Base-by-base conservation (phyloP, 2,113 vertebrate species). In the Glaucidium brasilianum region DNA sequence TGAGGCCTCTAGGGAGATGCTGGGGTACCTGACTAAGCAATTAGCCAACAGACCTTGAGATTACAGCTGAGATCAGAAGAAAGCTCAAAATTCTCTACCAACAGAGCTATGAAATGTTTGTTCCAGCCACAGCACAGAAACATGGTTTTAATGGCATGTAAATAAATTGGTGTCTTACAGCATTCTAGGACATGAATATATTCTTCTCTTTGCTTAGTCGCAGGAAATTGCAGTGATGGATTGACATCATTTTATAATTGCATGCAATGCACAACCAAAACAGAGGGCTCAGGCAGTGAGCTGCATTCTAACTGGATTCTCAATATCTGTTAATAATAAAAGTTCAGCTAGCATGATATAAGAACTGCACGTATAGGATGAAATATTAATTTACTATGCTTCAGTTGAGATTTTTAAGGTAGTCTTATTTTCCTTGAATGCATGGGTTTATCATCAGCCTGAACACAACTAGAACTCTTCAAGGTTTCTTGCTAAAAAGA, bases 401-500 rank as follows among this genome's bases (percentile, higher is more conserved):
- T 91, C 79, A 52, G 85, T 53, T 66, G 58, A 95, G 92, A 94
- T 93, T 92, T 96, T 84, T 91, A 81, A 97, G 93, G 90, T 89
- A 41, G 94, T 58, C 89, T 94, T 92, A 79, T 95, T 93, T 94
- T 90, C 95, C 88, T 78, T 77, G 77, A 95, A 94, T 93, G 94
- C 88, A n/a, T 55, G 72, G 89, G 89, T 86, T 97, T 96, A 95
- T 97, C 97, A 97, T 92, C 92, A 86, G 72, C 91, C 94, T 76
- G 88, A 94, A 82, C 94, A 96, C 72, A 49, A 93, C 87, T 84
- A 91, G 56, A 84, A 67, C 84, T 94, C 82, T 66, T 95, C 92
- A 97, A 96, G 97, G 95, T 94, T 97, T 92, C 97, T 98, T 20
- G 34, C 96, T 94, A 95, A 92, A 97, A 96, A 97, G 98, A 98